Percentiles rank a stretch among this genome's conserved stretches.
Evolutionary conservation across 2,888 invertebrate species (phyloP).

Genomic region (Bombyx huttoni): DNA sequence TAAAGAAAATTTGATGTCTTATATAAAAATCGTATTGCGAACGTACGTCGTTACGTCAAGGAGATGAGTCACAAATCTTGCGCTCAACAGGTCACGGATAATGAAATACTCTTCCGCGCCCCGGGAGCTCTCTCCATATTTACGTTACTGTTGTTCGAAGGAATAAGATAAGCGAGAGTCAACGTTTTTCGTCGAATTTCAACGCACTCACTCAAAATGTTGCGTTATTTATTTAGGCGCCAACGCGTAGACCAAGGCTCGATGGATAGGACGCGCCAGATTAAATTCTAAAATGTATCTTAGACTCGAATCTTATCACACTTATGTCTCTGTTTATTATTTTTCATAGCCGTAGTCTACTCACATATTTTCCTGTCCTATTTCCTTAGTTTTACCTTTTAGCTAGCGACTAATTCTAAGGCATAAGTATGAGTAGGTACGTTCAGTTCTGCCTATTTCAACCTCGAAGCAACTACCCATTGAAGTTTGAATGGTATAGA

Average conservation of each 20-base stretch:
- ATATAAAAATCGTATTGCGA: slow-evolving; percentile 21
- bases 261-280: slow-evolving; percentile 52
- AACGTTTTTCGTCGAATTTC: slow-evolving; percentile 44
- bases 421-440: too few species aligned
- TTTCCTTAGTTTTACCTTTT: too few species aligned
- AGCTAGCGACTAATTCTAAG: too few species aligned
- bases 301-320: too few species aligned
- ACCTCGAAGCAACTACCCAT: too few species aligned
- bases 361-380: too few species aligned
- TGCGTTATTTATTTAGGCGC: slow-evolving; percentile 46
- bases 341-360: too few species aligned
- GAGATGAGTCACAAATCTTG: slow-evolving; percentile 54
- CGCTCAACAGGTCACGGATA: slow-evolving; percentile 66
- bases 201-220: slow-evolving; percentile 45
- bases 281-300: slow-evolving; percentile 55
- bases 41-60: slow-evolving; percentile 31
- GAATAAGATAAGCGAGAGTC: slow-evolving; percentile 46
- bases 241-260: slow-evolving; percentile 20
- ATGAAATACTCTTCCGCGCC: slow-evolving; percentile 54
- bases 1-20: slow-evolving; percentile 9
- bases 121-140: slow-evolving; percentile 54
- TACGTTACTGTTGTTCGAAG: slow-evolving; percentile 54
- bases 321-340: too few species aligned
- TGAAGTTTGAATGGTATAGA: too few species aligned
- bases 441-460: too few species aligned